Percentiles rank a stretch among this genome's conserved stretches.
Conservation (phyloP, 2,888 invertebrate genomes). For the Parelbella ahira region DNA sequence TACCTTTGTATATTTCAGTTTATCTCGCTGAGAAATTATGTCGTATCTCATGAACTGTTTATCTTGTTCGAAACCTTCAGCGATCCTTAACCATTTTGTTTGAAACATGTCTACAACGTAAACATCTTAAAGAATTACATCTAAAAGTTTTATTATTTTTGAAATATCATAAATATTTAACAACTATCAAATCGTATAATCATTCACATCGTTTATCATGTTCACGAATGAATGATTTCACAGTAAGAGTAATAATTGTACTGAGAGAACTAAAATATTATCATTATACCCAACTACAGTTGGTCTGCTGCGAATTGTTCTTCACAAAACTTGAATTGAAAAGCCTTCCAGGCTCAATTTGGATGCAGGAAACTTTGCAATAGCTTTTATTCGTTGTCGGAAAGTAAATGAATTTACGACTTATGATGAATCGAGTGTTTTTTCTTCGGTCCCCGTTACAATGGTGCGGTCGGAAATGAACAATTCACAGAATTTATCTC, state of each 20-base stretch:
- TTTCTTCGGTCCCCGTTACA: constrained; percentile 28
- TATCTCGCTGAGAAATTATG: too few relatives aligned
- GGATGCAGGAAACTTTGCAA: constrained; percentile 69
- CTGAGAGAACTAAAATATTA: constrained; percentile 40
- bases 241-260: constrained; percentile 16
- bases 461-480: constrained; percentile 4
- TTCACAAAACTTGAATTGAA: constrained; percentile 68
- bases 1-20: too few relatives aligned
- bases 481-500: neutral
- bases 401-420: constrained; percentile 68
- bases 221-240: neutral
- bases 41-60: too few relatives aligned
- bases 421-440: constrained; percentile 54
- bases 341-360: constrained; percentile 66
- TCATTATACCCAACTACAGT: constrained; percentile 43
- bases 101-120: too few relatives aligned
- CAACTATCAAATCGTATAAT: too few relatives aligned
- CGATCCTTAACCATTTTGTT: too few relatives aligned
- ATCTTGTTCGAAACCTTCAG: too few relatives aligned
- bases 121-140: too few relatives aligned
- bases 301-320: constrained; percentile 53
- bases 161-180: too few relatives aligned
- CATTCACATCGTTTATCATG: neutral
- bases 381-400: constrained; percentile 66
- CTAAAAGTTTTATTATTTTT: too few relatives aligned